A percentile compares a stretch with the other conserved stretches of the same genome.
Evolutionary conservation across 2,113 vertebrate genomes (phyloP).

Genomic region (Hyperopisus bebe): DNA sequence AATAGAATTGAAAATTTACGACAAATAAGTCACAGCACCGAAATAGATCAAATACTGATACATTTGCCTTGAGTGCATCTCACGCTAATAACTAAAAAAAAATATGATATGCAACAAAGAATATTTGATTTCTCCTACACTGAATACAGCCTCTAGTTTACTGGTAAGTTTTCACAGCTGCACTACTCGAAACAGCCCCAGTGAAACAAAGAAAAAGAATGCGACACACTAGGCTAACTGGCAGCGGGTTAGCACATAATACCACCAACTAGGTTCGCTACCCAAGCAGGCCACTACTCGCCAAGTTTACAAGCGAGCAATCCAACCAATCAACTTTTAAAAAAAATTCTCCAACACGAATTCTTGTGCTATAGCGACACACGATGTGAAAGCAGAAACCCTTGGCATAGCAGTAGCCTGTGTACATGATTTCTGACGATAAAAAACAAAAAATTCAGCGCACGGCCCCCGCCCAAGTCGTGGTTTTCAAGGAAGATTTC

Average conservation of each 20-base stretch:
- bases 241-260: not conserved
- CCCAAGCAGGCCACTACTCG: not conserved
- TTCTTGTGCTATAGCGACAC: not conserved
- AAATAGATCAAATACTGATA: not conserved
- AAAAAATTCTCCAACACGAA: not conserved
- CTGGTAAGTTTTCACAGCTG: not conserved
- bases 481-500: slow-evolving; percentile 5
- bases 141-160: not conserved
- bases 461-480: slow-evolving; percentile 54
- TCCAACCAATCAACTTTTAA: not conserved
- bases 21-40: not conserved
- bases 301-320: not conserved
- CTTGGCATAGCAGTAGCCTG: not conserved
- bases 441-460: slow-evolving; percentile 9
- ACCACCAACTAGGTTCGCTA: not conserved
- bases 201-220: slow-evolving; percentile 25
- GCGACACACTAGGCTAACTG: slow-evolving; percentile 12
- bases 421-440: slow-evolving; percentile 43
- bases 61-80: not conserved
- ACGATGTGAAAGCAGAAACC: not conserved
- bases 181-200: not conserved
- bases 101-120: not conserved
- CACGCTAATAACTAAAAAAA: not conserved
- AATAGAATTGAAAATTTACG: not conserved
- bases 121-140: not conserved